Percentiles rank a stretch among this genome's conserved stretches.
Evolutionary conservation across 2,888 invertebrate species (phyloP).

Genomic region (Melanostoma scalare): DNA sequence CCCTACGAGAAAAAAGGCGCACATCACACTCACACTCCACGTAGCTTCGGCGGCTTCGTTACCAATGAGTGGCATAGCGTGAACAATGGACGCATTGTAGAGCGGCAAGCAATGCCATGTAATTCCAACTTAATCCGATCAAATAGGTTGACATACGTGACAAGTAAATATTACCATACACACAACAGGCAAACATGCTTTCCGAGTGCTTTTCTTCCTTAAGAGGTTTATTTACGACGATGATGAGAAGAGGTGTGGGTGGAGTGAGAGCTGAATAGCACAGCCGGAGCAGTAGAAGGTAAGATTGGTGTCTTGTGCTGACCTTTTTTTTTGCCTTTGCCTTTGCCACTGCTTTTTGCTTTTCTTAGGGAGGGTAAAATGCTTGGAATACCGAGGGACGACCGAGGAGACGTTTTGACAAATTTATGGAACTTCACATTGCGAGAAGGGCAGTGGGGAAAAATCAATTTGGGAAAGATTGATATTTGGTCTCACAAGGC

Average conservation of each 20-base stretch:
- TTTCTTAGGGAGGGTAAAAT: constrained; percentile 20
- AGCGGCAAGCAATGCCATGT: constrained; percentile 72
- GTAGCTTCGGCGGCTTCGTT: constrained; percentile 18
- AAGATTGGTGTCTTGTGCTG: constrained; percentile 57
- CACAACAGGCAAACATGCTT: constrained; percentile 70
- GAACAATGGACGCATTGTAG: constrained; percentile 71
- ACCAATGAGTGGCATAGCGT: constrained; percentile 59
- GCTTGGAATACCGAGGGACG: constrained; percentile 1
- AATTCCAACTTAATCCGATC: constrained; percentile 74
- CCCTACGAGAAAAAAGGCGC: constrained; percentile 30
- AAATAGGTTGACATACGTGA: constrained; percentile 74
- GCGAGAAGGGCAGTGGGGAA: constrained; percentile 8
- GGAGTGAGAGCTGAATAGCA: neutral
- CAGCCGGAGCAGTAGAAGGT: constrained; percentile 5
- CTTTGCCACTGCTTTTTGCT: constrained; percentile 18
- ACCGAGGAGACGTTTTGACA: constrained; percentile 46
- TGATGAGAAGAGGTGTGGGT: neutral
- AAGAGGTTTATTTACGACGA: constrained; percentile 71
- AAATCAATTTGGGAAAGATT: constrained; percentile 54
- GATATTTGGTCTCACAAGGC: constrained; percentile 21
- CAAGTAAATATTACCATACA: constrained; percentile 75
- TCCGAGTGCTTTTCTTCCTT: constrained; percentile 69
- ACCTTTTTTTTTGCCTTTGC: constrained; percentile 45
- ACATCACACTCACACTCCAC: constrained; percentile 22
- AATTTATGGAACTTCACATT: constrained; percentile 54